A percentile compares a stretch with the other conserved stretches of the same genome.
phyloP scores from a whole-genome alignment of 1,140 invertebrate species.

The Drosophila orosa region DNA sequence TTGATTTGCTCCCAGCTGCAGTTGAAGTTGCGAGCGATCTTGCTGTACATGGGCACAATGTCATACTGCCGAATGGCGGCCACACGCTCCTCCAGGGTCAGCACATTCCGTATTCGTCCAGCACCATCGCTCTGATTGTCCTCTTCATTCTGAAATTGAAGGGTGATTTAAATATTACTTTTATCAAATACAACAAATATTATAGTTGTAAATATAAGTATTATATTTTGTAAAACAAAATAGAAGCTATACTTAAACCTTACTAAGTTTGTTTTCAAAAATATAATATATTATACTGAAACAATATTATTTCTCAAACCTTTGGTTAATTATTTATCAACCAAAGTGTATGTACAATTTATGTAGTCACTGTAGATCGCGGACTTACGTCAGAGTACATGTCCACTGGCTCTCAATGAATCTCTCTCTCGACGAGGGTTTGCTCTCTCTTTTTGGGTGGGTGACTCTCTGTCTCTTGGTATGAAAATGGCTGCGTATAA shows the following conservation, averaged over 20 bases:
- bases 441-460: constrained; percentile 16
- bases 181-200: not conserved
- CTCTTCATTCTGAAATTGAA: constrained; percentile 33
- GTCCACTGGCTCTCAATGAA: constrained; percentile 13
- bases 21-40: constrained; percentile 77
- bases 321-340: not conserved
- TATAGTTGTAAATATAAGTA: not conserved
- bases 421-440: not conserved
- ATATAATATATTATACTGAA: no score
- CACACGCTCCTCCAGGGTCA: constrained; percentile 77
- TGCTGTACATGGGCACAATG: constrained; percentile 74
- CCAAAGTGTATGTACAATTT: not conserved
- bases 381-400: constrained; percentile 73
- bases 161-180: not conserved
- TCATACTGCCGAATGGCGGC: constrained; percentile 73
- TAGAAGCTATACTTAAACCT: no score
- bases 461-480: not conserved
- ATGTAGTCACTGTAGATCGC: constrained; percentile 7
- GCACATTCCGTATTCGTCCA: constrained; percentile 66
- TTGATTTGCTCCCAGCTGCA: constrained; percentile 83
- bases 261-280: no score
- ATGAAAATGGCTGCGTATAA: constrained; percentile 39
- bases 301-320: no score
- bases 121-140: constrained; percentile 3
- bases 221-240: not conserved